Base-by-base conservation (phyloP, 1,140 invertebrate genomes). In the Centruroides sculpturatus region DNA sequence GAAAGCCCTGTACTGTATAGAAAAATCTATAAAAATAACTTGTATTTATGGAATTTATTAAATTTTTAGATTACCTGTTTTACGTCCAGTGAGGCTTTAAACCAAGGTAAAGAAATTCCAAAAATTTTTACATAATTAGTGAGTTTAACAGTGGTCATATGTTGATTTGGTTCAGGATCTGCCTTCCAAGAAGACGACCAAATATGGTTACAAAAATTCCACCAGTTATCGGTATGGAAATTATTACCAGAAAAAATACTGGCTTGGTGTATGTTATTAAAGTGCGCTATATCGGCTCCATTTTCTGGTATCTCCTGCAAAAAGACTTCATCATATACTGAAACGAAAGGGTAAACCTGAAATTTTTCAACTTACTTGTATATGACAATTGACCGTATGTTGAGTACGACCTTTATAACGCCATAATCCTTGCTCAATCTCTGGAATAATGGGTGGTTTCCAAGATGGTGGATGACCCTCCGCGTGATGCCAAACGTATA, bases 291-390 rank as follows among this genome's bases (percentile, higher is more conserved):
- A 70, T 95, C 91, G 0, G 89, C 86, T 0, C 89, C 91, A 68
- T 95, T 95, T 73, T 94, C 90, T 1, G 90, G 89, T 52, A 94
- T 87, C 69, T 94, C 91, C 85, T 93, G 71, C 9, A 68, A 35
- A 35, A 41, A 8, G 59, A 54, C 23, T 50, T 49, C 10, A 57
- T 5, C 9, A 12, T n/a, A 6, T 41, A 56, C 5, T 54, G 13
- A 11, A 13, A 59, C 5, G 5, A 6, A 41, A 34, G 47, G 10
- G 12, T 12, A 55, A 13, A 5, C 41, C n/a, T 13, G 4, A 47
- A 50, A 12, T 23, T 34, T 12, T n/a, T n/a, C 12, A 12, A 54
- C 35, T 56, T 46, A 72, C 71, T 66, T 72, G 72, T 9, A 78
- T 75, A 62, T 79, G 77, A 64, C 75, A 73, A 54, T 76, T 84